Percentiles rank a stretch among this genome's conserved stretches.
Evolutionary conservation across 2,113 vertebrate genomes (phyloP).

Genomic region (Sakesphorus luctuosus): DNA sequence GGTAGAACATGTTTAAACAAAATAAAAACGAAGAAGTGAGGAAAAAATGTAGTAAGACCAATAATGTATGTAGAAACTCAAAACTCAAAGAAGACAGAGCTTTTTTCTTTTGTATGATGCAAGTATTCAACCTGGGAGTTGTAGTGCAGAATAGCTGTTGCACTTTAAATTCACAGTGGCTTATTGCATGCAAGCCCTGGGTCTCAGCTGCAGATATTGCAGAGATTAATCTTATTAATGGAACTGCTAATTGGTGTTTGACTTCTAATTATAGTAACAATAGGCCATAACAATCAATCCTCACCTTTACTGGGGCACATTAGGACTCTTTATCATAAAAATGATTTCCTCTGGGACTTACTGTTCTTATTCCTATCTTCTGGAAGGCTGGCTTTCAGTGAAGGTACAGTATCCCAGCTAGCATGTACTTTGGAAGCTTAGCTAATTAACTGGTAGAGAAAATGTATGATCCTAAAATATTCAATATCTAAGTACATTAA

Average conservation of each 20-base stretch:
- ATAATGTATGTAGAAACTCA: neutral
- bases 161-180: slow-evolving; percentile 22
- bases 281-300: slow-evolving; percentile 60
- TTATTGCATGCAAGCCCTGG: slow-evolving; percentile 18
- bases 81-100: neutral
- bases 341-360: slow-evolving; percentile 50
- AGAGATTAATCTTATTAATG: slow-evolving; percentile 73
- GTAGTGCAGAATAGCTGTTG: neutral
- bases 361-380: slow-evolving; percentile 28
- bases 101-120: neutral
- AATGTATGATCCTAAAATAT: slow-evolving; percentile 29
- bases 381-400: slow-evolving; percentile 43
- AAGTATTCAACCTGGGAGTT: neutral
- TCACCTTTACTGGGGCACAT: slow-evolving; percentile 52
- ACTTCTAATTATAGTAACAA: slow-evolving; percentile 73
- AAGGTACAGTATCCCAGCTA: slow-evolving; percentile 13
- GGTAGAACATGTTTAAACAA: neutral
- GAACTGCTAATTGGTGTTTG: slow-evolving; percentile 69
- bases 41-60: neutral
- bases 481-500: neutral
- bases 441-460: slow-evolving; percentile 47
- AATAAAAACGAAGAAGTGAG: neutral
- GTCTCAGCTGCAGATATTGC: slow-evolving; percentile 69
- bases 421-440: slow-evolving; percentile 11
- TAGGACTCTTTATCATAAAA: slow-evolving; percentile 53